phyloP scores from a whole-genome alignment of 2,797 vertebrate genomes.

The Melanotaenia pygmaea region DNA sequence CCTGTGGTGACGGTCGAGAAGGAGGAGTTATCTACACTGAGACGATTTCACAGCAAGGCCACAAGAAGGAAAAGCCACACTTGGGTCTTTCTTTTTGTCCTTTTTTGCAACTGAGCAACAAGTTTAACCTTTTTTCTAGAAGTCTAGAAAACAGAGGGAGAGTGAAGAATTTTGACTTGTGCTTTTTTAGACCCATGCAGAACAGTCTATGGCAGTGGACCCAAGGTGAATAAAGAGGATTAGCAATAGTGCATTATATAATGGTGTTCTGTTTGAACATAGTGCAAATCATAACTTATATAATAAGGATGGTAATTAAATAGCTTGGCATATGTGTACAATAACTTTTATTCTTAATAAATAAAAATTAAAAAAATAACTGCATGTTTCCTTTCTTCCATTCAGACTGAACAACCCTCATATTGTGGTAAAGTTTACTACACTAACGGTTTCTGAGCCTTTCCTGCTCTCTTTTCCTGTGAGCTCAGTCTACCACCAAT shows the following conservation, averaged over 20 bases:
- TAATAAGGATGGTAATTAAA: constrained; percentile 50
- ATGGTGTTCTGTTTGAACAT: constrained; percentile 25
- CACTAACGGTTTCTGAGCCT: constrained; percentile 2
- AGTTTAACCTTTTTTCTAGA: not conserved
- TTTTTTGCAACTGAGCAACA: not conserved
- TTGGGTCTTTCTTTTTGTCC: not conserved
- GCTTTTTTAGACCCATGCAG: not conserved
- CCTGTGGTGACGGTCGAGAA: constrained; percentile 92
- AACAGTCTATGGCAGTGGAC: constrained; percentile 3
- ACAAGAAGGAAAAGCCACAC: constrained; percentile 5
- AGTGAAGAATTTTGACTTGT: not conserved
- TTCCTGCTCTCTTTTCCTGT: constrained; percentile 29
- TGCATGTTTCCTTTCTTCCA: not conserved
- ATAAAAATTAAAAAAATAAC: too few species aligned
- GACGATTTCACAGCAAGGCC: constrained; percentile 17
- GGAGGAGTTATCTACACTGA: constrained; percentile 75
- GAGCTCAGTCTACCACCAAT: constrained; percentile 40
- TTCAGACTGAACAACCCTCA: not conserved
- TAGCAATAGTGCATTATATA: constrained; percentile 57
- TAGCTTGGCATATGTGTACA: not conserved
- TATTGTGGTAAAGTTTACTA: not conserved
- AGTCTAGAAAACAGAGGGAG: not conserved
- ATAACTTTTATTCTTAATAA: too few species aligned
- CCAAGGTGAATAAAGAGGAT: constrained; percentile 48
- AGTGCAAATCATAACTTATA: constrained; percentile 55